These are phyloP conservation scores for Chiloscyllium punctatum DNA, from an alignment of 2,797 vertebrate species.

Conservation along the genomic window DNA sequence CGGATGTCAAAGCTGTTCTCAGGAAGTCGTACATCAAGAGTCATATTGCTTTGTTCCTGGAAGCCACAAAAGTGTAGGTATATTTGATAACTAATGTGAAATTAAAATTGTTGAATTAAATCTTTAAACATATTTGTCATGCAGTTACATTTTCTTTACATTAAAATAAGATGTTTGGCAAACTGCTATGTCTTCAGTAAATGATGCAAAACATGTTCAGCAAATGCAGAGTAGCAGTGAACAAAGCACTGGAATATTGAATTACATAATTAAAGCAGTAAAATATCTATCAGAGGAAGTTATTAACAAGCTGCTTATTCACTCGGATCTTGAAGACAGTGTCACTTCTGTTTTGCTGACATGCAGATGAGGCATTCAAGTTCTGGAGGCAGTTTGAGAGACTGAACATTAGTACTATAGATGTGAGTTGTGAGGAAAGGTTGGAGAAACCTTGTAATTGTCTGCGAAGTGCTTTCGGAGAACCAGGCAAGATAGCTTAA, in stretches of 20 bases:
- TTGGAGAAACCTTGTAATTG: not conserved
- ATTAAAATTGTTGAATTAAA: not conserved
- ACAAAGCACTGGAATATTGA: not conserved
- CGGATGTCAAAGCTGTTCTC: conserved; percentile 80
- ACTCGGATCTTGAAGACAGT: not conserved
- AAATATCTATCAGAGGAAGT: not conserved
- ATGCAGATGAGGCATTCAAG: not conserved
- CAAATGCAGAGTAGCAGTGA: not conserved
- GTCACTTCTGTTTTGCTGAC: not conserved
- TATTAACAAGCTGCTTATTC: not conserved
- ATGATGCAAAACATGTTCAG: not conserved
- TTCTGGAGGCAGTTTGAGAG: not conserved
- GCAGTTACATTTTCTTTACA: not conserved
- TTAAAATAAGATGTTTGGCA: not conserved
- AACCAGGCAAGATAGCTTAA: not conserved
- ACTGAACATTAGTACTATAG: not conserved
- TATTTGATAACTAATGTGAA: conserved; percentile 14
- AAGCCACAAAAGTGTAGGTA: conserved; percentile 85
- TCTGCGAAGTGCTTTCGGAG: not conserved
- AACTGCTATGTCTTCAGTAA: not conserved
- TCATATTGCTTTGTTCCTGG: conserved; percentile 84
- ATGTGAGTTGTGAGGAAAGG: not conserved
- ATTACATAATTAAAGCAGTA: not conserved
- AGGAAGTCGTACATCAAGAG: conserved; percentile 86
- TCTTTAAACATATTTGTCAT: not conserved